Evolutionary conservation across 2,888 invertebrate species (phyloP).

Genomic region (Monoplex corrugatus): DNA sequence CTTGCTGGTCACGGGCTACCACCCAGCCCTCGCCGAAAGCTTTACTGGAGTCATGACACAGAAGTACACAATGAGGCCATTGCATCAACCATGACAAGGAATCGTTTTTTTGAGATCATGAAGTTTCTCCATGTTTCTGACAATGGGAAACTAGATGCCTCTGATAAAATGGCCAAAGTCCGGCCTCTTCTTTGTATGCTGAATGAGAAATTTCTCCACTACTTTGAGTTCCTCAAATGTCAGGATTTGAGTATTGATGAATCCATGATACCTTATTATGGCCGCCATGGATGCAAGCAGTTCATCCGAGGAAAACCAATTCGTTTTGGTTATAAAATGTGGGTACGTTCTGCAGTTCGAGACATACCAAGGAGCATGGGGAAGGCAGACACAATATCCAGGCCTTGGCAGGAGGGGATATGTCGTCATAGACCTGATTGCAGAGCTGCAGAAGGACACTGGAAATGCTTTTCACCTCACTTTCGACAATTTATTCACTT

Average conservation of each 20-base stretch:
- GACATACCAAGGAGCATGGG: neutral
- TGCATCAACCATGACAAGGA: constrained; percentile 35
- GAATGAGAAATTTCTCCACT: neutral
- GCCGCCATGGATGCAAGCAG: neutral
- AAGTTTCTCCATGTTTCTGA: constrained; percentile 19
- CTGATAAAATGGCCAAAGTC: constrained; percentile 25
- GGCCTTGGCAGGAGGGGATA: neutral
- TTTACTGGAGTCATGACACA: neutral
- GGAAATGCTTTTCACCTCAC: neutral
- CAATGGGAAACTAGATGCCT: constrained; percentile 16
- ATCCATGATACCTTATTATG: neutral
- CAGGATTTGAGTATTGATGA: neutral
- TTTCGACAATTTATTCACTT: neutral
- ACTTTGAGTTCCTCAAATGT: too few species aligned
- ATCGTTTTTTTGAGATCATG: constrained; percentile 21
- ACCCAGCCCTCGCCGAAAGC: constrained; percentile 15
- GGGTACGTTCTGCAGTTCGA: neutral
- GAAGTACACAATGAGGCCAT: constrained; percentile 18
- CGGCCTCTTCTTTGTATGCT: neutral
- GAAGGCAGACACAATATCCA: neutral
- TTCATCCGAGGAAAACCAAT: neutral
- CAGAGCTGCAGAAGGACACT: neutral
- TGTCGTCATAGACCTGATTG: neutral
- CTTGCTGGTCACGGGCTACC: constrained; percentile 40
- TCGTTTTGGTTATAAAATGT: neutral